Evolutionary conservation across 2,113 vertebrate genomes (phyloP), one percentile per base, ranked within the genome.

Genomic region (Potamarius usumacintae): DNA sequence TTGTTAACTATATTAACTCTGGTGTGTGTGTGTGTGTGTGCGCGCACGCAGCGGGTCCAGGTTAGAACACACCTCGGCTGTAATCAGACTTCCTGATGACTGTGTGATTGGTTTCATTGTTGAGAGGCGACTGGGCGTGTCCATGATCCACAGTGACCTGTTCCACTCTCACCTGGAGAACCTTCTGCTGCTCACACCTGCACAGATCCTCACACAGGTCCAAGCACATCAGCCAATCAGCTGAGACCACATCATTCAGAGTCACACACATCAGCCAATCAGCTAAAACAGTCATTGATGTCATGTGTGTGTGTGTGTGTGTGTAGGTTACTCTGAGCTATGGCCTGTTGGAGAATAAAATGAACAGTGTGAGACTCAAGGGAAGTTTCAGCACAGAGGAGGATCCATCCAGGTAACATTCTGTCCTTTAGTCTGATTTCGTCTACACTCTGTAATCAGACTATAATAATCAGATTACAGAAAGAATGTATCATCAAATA

Each of bases 161-260:
- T 99, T 98, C 94, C 97, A 99, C 90, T 99, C 97, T 0, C 97
- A 98, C 92, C 94, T 99, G 93, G 98, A 99, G 92, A 97, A 97
- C 91, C 92, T 99, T 85, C 96, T 96, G 89, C 94, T 97, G 77
- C 92, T 99, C 55, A 89, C 92, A 6, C 86, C 91, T 0, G 90
- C 93, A 27, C 93, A 92, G 88, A 94, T 99, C 30, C 91, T 27
- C 0, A 89, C 91, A 69, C 96, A 97, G 94, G 96, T 96, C 72
- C 94, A 71, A 7, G 11, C 42, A 25, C 62, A 55, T 1, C 69
- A 74, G 50, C 18, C 27, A 81, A 60, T 58, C 78, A 81, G 72
- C 42, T 9, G 7, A 7, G 34, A 22, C 7, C 72, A 50, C 72
- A 22, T 50, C 72, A 50, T 20, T 76, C 72, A 50, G 17, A 60